Evolutionary conservation across 2,888 invertebrate species (phyloP), one percentile per base, ranked within the genome.

Genomic region (Ennomos fuscantarius): DNA sequence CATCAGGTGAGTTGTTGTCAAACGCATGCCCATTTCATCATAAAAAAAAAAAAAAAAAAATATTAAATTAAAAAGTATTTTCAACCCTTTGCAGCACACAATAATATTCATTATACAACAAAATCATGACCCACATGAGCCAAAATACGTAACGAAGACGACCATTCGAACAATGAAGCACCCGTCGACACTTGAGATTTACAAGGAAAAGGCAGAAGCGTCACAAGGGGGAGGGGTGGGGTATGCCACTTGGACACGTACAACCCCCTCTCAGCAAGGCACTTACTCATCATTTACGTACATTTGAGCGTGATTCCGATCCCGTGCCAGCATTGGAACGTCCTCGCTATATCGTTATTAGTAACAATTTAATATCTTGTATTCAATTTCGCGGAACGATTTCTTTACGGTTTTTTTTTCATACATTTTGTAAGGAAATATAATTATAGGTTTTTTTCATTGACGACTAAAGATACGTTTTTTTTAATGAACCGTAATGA

Each of bases 261-360:
- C 73, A 76, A 68, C 68, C 62, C 77, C 76, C 77, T 73, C 68
- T 71, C 73, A 72, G 72, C 74, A 70, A 72, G 76, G 79, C 82
- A 85, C 86, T 88, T 87, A 87, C 82, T 87, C 87, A 86, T 88
- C 88, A 87, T 88, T 89, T 89, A 83, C 81, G 83, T 85, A 86
- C 85, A 86, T 88, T 88, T 86, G 84, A 86, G 88, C 87, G 86
- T 86, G 89, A 89, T 91, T 89, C 87, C 82, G 84, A 86, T 87
- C 82, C n/a, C 82, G 52, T 58, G 57, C 75, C 73, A 75, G 79
- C 80, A 82, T 81, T 76, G 69, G 76, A 70, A 62, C 73, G 78
- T 83, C 81, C 80, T 79, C 79, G 79, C 81, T 83, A 52, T 45
- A 15, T 40, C 81, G 79, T 81, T 86, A 86, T 86, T 85, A 84